phyloP scores from a whole-genome alignment of 2,113 vertebrate species.

The Sinocyclocheilus rhinocerous region DNA sequence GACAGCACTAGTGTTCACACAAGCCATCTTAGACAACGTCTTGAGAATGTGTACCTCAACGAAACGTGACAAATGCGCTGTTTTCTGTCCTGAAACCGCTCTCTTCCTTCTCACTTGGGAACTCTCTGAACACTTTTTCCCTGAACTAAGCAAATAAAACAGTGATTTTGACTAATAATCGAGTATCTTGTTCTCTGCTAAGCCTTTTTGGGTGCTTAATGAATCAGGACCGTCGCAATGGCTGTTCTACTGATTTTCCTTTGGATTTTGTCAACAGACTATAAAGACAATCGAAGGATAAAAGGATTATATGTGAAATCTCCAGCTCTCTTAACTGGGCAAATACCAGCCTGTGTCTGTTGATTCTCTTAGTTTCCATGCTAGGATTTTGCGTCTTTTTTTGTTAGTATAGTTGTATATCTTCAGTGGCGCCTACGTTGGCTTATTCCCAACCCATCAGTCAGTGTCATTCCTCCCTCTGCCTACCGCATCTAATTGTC shows the following conservation, averaged over 20 bases:
- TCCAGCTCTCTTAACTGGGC: constrained; percentile 33
- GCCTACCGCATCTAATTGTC: constrained; percentile 25
- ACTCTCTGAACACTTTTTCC: background rate
- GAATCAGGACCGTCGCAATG: constrained; percentile 43
- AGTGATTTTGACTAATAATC: constrained; percentile 1
- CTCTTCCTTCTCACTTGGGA: background rate
- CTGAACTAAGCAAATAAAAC: background rate
- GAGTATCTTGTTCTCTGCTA: background rate
- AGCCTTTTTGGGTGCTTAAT: constrained; percentile 17
- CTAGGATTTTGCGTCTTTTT: background rate
- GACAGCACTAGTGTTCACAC: background rate
- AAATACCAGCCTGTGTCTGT: constrained; percentile 23
- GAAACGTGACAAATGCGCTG: background rate
- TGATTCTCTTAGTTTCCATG: constrained; percentile 8
- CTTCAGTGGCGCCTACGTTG: constrained; percentile 1
- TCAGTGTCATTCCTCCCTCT: constrained; percentile 24
- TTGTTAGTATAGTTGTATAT: constrained; percentile 11
- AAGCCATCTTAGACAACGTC: background rate
- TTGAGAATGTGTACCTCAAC: constrained; percentile 10
- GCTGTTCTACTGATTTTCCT: constrained; percentile 46
- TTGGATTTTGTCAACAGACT: background rate
- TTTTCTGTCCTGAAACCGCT: background rate
- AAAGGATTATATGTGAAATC: constrained; percentile 26
- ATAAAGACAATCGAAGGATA: constrained; percentile 25
- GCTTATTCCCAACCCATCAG: constrained; percentile 15